Base-by-base conservation (phyloP, 2,888 invertebrate species). In the Leptopterna dolabrata region DNA sequence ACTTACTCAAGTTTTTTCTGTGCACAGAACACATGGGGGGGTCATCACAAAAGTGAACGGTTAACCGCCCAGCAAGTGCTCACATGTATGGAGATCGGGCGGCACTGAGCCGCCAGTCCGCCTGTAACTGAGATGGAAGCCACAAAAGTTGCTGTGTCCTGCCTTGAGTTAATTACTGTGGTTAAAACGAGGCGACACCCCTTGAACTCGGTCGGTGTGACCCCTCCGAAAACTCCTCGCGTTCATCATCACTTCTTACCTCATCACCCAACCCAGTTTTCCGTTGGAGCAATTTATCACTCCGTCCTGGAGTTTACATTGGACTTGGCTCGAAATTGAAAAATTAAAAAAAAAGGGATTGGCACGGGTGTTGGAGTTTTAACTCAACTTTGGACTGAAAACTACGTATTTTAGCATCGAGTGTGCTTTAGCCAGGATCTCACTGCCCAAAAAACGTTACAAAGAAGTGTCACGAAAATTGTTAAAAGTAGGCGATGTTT, bases 91-190 rank as follows among this genome's bases (percentile, higher is more conserved):
- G 9, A 63, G 63, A 11, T 11, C n/a, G 19, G 55, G 19, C 16
- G 55, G 55, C 9, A 19, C 55, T 55, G 55, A 55, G 24, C 63
- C 27, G 63, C 24, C n/a, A 51, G 51, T 51, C 78, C 45, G 36
- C 73, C 73, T 45, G 78, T 78, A 78, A 78, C 78, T 27, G 78
- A 78, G 78, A 78, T 24, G 78, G 78, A 78, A 43, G 78, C 45
- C 78, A n/a, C 24, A 78, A 41, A 78, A 78, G 78, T 78, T 78
- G 63, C 63, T 63, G 41, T 45, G 45, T 45, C 78, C 78, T 45
- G 78, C 43, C 78, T 78, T 78, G 78, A 78, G 78, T 78, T 78
- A 78, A 78, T 78, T 78, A 78, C 45, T 78, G 78, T 45, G 78
- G 78, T 78, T 78, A 78, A 78, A 78, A 43, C 78, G 43, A 24